phyloP scores from a whole-genome alignment of 64 coral and sea anemone species.

The Orbicella faveolata region DNA sequence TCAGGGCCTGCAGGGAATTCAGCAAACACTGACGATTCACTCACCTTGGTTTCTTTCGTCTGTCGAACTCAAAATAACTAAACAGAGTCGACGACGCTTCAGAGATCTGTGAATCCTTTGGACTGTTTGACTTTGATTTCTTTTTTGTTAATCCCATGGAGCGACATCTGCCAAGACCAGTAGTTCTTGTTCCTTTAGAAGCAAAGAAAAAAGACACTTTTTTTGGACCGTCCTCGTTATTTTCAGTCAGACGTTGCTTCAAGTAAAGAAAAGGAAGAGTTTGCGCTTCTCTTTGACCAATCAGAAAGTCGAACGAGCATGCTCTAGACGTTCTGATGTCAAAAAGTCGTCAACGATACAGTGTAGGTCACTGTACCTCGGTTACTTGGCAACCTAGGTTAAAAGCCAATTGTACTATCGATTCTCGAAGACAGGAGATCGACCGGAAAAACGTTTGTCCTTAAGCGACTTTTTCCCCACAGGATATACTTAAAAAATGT shows the following conservation, averaged over 20 bases:
- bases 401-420: background rate
- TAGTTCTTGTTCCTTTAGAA: background rate
- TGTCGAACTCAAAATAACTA: constrained; percentile 79
- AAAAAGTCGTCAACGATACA: too few species aligned
- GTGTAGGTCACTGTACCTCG: too few species aligned
- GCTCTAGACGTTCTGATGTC: too few species aligned
- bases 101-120: background rate
- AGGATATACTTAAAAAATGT: too few species aligned
- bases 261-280: too few species aligned
- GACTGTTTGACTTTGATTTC: constrained; percentile 26
- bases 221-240: too few species aligned
- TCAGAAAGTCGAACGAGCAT: too few species aligned
- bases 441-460: background rate
- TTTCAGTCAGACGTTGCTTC: too few species aligned
- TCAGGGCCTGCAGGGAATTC: background rate
- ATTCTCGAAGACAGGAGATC: background rate
- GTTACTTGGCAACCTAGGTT: background rate
- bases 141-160: constrained; percentile 64
- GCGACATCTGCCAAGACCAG: constrained; percentile 56
- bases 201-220: background rate
- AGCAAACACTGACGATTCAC: background rate
- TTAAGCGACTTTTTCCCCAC: too few species aligned
- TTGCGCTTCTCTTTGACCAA: too few species aligned
- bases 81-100: constrained; percentile 32
- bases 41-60: constrained; percentile 60